phyloP scores from a whole-genome alignment of 2,797 vertebrate species.

The Sarcophilus harrisii region DNA sequence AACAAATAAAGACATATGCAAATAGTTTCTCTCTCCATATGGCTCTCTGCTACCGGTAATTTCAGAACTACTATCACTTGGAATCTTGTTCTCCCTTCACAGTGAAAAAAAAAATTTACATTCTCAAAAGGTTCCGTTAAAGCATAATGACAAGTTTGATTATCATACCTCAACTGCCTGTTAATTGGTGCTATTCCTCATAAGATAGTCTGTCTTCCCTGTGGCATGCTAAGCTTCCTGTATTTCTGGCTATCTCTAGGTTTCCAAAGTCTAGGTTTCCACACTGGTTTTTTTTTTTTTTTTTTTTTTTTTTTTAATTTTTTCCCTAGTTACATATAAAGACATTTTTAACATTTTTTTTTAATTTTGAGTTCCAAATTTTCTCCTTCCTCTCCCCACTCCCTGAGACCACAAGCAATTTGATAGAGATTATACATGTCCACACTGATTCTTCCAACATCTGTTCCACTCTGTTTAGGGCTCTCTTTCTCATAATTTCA shows the following conservation, averaged over 20 bases:
- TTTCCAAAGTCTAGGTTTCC: background rate
- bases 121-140: background rate
- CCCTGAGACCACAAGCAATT: background rate
- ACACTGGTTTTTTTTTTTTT: background rate
- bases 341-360: background rate
- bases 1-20: background rate
- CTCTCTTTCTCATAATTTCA: background rate
- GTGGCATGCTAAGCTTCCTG: background rate
- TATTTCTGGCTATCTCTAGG: background rate
- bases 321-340: background rate
- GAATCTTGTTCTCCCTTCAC: background rate
- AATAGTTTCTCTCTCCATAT: background rate
- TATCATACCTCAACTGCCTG: background rate
- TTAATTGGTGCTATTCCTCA: background rate
- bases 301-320: background rate
- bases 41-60: background rate
- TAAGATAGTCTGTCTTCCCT: background rate
- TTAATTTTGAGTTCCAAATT: background rate
- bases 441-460: background rate
- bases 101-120: background rate
- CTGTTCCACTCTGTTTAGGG: background rate
- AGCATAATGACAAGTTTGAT: background rate
- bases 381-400: background rate
- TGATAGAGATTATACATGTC: background rate
- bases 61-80: background rate